phyloP scores from a whole-genome alignment of 2,888 invertebrate genomes.

The Nasonia oneida region DNA sequence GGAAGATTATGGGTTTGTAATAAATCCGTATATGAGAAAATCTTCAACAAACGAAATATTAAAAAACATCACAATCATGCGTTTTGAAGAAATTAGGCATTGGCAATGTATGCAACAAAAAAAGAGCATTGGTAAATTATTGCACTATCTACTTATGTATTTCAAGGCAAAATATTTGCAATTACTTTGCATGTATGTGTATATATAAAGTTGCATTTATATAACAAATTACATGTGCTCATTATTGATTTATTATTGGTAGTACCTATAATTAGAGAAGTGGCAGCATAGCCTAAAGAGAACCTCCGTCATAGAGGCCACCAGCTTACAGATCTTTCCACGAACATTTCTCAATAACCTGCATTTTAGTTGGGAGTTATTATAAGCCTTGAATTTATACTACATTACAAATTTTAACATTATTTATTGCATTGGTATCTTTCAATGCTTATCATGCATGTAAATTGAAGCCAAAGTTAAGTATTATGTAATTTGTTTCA shows the following conservation, averaged over 20 bases:
- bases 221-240: constrained; percentile 66
- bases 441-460: constrained; percentile 58
- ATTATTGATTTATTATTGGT: constrained; percentile 74
- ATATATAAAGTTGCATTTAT: constrained; percentile 59
- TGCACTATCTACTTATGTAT: constrained; percentile 45
- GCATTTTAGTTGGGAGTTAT: constrained; percentile 77
- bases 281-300: constrained; percentile 87
- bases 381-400: constrained; percentile 67
- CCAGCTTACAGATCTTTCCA: constrained; percentile 85
- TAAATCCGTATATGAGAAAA: constrained; percentile 14
- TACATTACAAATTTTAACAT: constrained; percentile 57
- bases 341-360: constrained; percentile 85
- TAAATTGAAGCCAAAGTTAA: constrained; percentile 58
- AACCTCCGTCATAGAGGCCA: constrained; percentile 86
- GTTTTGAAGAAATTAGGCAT: constrained; percentile 45
- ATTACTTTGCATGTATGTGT: constrained; percentile 50
- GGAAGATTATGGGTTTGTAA: not conserved
- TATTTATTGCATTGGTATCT: constrained; percentile 44
- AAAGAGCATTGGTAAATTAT: constrained; percentile 55
- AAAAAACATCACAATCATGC: constrained; percentile 50
- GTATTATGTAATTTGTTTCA: constrained; percentile 34
- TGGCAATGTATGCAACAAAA: constrained; percentile 39
- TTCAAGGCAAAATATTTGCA: constrained; percentile 59
- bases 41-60: not conserved
- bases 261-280: constrained; percentile 84